Base-by-base conservation (phyloP, 1,140 invertebrate species). In the Anastrepha obliqua region DNA sequence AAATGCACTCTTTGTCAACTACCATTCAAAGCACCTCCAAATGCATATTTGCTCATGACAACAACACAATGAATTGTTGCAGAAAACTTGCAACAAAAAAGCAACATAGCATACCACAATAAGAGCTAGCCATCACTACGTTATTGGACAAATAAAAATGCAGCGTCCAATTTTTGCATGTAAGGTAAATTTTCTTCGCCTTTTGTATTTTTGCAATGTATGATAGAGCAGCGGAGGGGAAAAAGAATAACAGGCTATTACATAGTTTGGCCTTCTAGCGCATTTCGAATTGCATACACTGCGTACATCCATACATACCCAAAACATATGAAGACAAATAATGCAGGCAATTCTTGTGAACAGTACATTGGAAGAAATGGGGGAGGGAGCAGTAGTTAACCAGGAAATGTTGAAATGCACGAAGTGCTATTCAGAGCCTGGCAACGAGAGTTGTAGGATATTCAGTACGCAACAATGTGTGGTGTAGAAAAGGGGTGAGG, bases 171-270 rank as follows among this genome's bases (percentile, higher is more conserved):
- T 81, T 81, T 81, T 81, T 81, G 51, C 51, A 81, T 81, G 17
- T 81, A 81, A 51, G 47, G 74, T n/a, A 81, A 81, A 29, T 81
- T 81, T 58, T 81, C 74, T 81, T 55, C 74, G 47, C 47, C 74
- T 81, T 74, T 81, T 81, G 74, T 81, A 20, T 20, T 11, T 81
- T 51, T 51, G 17, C 74, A n/a, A 29, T 81, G 47, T 81, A n/a
- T 5, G 42, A n/a, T 2, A 15, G 67, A 67, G 29, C 0, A 67
- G 11, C 20, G 17, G 47, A 81, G n/a, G 47, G 15, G 9, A 51
- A 17, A 13, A n/a, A 29, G 15, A 47, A 51, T 42, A 9, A 67
- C 39, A 74, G 1, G 3, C 70, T 47, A 29, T n/a, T 29, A 81
- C 44, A 58, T 29, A 81, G 17, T 20, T 81, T 81, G 47, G 44